Evolutionary conservation across 2,113 vertebrate species (phyloP).

Genomic region (Passer domesticus): DNA sequence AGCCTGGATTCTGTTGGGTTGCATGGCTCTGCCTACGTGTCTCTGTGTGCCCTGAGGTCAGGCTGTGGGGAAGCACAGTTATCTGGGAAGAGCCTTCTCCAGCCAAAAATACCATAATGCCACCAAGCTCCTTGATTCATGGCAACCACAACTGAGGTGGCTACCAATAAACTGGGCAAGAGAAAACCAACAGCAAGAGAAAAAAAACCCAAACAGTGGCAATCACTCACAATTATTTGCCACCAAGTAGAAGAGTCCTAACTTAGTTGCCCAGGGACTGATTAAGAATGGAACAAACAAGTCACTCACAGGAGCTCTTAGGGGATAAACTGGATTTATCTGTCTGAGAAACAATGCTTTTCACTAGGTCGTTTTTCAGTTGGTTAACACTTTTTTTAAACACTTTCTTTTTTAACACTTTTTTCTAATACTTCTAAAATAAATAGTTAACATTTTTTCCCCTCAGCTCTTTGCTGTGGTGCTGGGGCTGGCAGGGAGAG

Average conservation of each 20-base stretch:
- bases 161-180: background rate
- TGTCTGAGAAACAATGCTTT: background rate
- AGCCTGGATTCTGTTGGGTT: background rate
- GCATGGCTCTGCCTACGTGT: background rate
- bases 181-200: background rate
- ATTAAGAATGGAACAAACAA: background rate
- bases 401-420: background rate
- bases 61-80: background rate
- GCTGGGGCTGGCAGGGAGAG: fast-evolving
- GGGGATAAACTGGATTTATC: background rate
- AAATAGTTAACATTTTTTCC: background rate
- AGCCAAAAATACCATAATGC: background rate
- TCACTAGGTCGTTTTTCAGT: background rate
- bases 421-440: background rate
- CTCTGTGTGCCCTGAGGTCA: background rate
- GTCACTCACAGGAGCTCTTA: background rate
- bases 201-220: fast-evolving
- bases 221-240: background rate
- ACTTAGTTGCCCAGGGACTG: background rate
- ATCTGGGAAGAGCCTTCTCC: background rate
- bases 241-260: background rate
- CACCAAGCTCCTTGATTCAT: background rate
- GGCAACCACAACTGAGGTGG: background rate
- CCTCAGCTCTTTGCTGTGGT: background rate
- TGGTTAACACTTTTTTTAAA: background rate